Evolutionary conservation across 2,113 vertebrate genomes (phyloP), one percentile per base, ranked within the genome.

Genomic region (Corvus cornix): DNA sequence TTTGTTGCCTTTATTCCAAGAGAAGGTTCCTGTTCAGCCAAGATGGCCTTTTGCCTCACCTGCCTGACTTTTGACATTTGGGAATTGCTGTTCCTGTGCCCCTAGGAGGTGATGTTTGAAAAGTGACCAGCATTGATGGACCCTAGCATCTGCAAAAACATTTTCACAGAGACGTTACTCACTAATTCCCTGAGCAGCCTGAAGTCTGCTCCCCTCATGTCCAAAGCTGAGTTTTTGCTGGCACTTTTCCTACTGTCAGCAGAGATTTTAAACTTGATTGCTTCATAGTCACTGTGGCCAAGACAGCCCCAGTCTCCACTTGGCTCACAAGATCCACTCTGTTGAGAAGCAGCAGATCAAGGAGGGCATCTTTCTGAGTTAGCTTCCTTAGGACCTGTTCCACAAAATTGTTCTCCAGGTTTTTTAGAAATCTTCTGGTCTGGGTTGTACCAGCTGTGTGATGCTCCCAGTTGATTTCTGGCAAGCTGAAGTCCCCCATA

Each of bases 251-350:
- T 51, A 18, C 22, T 39, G 10, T 6, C 43, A 56, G n/a, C 12
- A 75, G 43, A 63, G 11, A 66, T 31, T 67, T 75, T 35, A 58
- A 58, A 58, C 16, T 67, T 43, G 35, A 58, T 5, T 16, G 26
- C 7, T 35, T 67, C 0, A 0, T 14, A 11, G 10, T 7, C 7
- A 13, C 35, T 31, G 30, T 35, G 26, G 20, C 6, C 35, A 49
- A 13, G 16, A 35, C 8, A 43, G 60, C 6, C 30, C 24, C 10
- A 58, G 0, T 59, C 31, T 58, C 43, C 16, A 43, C 31, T 51
- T 51, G 13, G 26, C 21, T 67, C 37, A 49, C 13, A 59, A 59
- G 37, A 59, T 31, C 26, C 16, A 35, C 31, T 35, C 35, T 28
- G 30, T 1, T 35, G 31, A 58, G 30, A 51, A 49, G 31, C 43